Base-by-base conservation (phyloP, 2,888 invertebrate genomes). In the Oscheius sp. region DNA sequence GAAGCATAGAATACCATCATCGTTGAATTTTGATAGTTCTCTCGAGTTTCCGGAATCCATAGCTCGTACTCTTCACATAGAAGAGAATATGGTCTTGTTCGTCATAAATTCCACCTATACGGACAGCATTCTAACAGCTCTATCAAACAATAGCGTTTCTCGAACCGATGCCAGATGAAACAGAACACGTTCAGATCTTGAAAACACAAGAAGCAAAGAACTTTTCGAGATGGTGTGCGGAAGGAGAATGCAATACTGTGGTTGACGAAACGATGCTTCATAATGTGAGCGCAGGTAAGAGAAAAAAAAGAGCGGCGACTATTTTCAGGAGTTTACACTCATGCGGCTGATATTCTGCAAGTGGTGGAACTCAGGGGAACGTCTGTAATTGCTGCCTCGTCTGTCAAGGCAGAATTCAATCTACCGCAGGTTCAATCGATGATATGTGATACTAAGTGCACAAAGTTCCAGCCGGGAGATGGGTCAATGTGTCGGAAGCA, bases 161-260 rank as follows among this genome's bases (percentile, higher is more conserved):
- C 42, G 42, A 42, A 0, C 42, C 32, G 70, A 50, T 32, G 3
- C 11, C 35, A 62, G 10, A n/a, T 35, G 37, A 51, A 51, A 66
- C 1, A 32, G 47, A 21, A 37, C 2, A 70, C n/a, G 32, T 47
- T 55, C 29, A 71, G 58, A 47, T 59, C 47, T 48, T 66, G 10
- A 66, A 50, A 58, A 50, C 66, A 10, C 68, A 5, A 5, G 37
- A 55, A 1, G 50, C 9, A 2, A 21, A n/a, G 3, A 57, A 68
- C 33, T 66, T 32, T 11, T 71, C 76, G 53, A 48, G 72, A 37
- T 81, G 78, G 78, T 81, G 81, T 72, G 9, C 70, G n/a, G 81
- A 79, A 47, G 79, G 79, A 32, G 81, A 81, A 60, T 81, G 81
- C 51, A 81, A 77, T 48, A 78, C 76, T 3, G 77, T 79, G 42